Evolutionary conservation across 2,113 vertebrate species (phyloP), one percentile per base, ranked within the genome.

Genomic region (Anas platyrhynchos): DNA sequence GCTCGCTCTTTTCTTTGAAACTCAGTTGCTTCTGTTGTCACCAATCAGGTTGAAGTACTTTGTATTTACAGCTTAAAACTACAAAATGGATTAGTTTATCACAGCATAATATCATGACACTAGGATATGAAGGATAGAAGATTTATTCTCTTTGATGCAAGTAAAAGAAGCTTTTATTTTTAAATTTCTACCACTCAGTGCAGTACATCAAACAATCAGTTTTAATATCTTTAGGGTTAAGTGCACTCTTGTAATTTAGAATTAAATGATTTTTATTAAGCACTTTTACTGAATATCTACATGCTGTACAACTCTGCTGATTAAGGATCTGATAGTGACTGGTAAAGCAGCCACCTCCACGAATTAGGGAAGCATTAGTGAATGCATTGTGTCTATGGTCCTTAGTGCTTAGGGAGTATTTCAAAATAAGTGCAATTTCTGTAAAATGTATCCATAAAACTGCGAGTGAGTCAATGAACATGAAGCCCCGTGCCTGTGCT

Each of bases 221-320:
- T 98, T 97, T 98, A 98, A 98, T 98, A 98, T 98, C 97, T 98
- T 98, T 98, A 98, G 97, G 98, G 96, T 97, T 98, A 98, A 98
- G 97, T 98, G 97, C 97, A 97, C 98, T 98, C 98, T 98, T 98
- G 97, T 97, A 98, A 97, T 98, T 98, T 98, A 96, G 95, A 98
- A 98, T 96, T 98, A 97, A 98, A 97, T 97, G 85, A 98, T 98
- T 98, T 98, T 98, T 98, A 98, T 98, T 98, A 98, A 98, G 97
- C 97, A 98, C 98, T 98, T 98, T 97, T 96, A 88, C 94, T 97
- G 96, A 97, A 98, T 95, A 97, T 98, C 97, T 97, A 97, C 96
- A 96, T 97, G 96, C 96, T 96, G 97, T 96, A 97, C 94, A 97
- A 98, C 91, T 98, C 97, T 55, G 54, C 97, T 98, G 98, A 98